Percentiles rank a stretch among this genome's conserved stretches.
phyloP scores from a whole-genome alignment of 2,888 invertebrate species.

The Gymnocheta viridis region DNA sequence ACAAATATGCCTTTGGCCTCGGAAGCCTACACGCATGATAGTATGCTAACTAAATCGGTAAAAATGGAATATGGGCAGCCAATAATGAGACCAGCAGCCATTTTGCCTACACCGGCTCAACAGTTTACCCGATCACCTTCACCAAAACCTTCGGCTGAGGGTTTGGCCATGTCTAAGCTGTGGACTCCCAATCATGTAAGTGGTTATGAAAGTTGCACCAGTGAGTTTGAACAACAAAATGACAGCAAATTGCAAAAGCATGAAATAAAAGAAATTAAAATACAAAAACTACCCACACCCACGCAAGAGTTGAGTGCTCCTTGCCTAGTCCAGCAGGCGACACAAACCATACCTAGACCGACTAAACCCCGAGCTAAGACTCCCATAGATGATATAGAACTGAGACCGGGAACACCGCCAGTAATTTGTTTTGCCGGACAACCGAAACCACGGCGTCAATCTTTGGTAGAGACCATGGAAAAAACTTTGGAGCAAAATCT shows the following conservation, averaged over 20 bases:
- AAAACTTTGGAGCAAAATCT: conserved; percentile 83
- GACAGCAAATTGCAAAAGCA: conserved; percentile 76
- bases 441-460: conserved; percentile 82
- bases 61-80: conserved; percentile 80
- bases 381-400: conserved; percentile 82
- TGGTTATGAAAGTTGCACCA: conserved; percentile 74
- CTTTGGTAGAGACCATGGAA: conserved; percentile 84
- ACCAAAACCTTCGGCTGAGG: conserved; percentile 86
- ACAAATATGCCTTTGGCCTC: conserved; percentile 54
- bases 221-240: conserved; percentile 74
- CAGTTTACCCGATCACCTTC: conserved; percentile 81
- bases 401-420: conserved; percentile 87
- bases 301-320: conserved; percentile 83
- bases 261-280: conserved; percentile 72
- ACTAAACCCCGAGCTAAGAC: conserved; percentile 78
- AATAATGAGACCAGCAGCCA: conserved; percentile 80
- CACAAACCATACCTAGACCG: conserved; percentile 76
- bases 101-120: conserved; percentile 76
- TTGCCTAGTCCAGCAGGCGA: conserved; percentile 81
- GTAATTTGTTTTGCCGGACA: conserved; percentile 85
- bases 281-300: conserved; percentile 72
- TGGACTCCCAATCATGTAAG: conserved; percentile 83
- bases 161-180: conserved; percentile 86
- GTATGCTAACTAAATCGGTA: conserved; percentile 75
- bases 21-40: conserved; percentile 76